Evolutionary conservation across 2,797 vertebrate genomes (phyloP).

Genomic region (Sebastes iracundus): DNA sequence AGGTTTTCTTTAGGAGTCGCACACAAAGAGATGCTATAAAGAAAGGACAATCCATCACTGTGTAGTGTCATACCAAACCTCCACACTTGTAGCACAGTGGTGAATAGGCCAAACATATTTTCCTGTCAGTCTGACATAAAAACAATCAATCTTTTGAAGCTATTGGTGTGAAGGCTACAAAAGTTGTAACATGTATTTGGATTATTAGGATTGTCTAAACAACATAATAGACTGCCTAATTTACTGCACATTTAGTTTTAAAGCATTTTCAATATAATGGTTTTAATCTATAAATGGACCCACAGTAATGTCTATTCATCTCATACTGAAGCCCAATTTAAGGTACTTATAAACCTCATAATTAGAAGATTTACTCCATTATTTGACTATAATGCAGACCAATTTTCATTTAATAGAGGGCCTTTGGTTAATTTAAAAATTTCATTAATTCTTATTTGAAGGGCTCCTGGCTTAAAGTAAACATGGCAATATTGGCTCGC

Average conservation of each 20-base stretch:
- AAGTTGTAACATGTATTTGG: neutral
- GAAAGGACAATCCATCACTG: neutral
- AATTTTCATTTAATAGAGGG: neutral
- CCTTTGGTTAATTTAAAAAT: neutral
- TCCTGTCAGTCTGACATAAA: neutral
- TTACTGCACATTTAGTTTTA: neutral
- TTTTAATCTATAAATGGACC: neutral
- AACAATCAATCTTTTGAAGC: neutral
- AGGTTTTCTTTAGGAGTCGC: constrained; percentile 1
- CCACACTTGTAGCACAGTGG: neutral
- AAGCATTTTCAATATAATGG: neutral
- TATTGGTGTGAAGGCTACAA: neutral
- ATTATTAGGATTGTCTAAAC: neutral
- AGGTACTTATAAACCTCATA: neutral
- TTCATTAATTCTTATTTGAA: constrained; percentile 12
- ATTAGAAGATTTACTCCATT: neutral
- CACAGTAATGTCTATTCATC: neutral
- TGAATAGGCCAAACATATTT: constrained; percentile 12
- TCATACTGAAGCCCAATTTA: neutral
- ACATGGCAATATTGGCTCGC: neutral
- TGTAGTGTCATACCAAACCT: neutral
- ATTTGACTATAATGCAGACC: neutral
- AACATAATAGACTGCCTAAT: neutral
- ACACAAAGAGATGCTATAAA: constrained; percentile 6
- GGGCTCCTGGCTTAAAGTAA: neutral